Percentiles rank a stretch among this genome's conserved stretches.
Evolutionary conservation across 1,140 invertebrate genomes (phyloP).

Genomic region (Goniozus legneri): DNA sequence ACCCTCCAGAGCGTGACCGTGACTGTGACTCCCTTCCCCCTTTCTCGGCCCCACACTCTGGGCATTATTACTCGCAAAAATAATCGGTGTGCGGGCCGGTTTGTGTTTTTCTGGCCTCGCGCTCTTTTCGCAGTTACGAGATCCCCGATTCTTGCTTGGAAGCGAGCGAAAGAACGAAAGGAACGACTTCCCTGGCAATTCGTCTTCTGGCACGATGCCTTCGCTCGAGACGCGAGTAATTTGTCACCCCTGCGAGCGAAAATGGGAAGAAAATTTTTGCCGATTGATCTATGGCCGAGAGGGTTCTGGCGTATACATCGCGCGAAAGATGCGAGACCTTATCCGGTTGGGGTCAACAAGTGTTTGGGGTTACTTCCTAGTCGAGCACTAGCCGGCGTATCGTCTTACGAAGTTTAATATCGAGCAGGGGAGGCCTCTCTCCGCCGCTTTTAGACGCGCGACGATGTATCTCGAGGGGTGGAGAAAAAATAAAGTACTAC

Average conservation of each 20-base stretch:
- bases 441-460: no score
- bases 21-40: slow-evolving; percentile 34
- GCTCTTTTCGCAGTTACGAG: background rate
- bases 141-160: background rate
- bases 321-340: background rate
- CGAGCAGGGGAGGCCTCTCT: no score
- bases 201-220: background rate
- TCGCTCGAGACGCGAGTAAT: background rate
- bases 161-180: background rate
- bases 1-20: slow-evolving; percentile 45
- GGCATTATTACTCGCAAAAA: no score
- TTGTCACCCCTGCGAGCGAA: background rate
- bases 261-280: background rate
- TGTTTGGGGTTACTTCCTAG: slow-evolving; percentile 10
- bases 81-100: no score
- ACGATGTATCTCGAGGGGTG: no score
- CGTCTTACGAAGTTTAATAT: no score
- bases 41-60: background rate
- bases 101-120: background rate
- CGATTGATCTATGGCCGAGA: background rate
- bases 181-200: background rate
- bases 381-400: no score
- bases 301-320: background rate
- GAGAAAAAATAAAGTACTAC: no score
- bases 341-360: slow-evolving; percentile 15